These are phyloP conservation scores for Psammodynastes pulverulentus DNA, from an alignment of 2,113 vertebrate species.

Conservation along the genomic window DNA sequence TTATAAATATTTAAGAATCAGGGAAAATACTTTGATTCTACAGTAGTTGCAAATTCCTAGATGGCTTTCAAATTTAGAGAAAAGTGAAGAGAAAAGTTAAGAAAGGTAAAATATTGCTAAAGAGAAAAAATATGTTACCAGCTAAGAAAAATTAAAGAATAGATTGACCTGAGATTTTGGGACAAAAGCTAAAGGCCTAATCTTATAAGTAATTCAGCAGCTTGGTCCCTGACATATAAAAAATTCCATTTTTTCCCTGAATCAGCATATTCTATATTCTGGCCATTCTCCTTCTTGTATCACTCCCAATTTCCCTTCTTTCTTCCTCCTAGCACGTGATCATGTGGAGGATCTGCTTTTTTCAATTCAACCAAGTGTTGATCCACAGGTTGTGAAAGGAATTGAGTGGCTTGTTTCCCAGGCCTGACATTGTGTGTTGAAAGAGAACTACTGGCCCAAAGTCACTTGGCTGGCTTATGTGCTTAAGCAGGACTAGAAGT, in stretches of 20 bases:
- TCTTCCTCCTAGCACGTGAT: background rate
- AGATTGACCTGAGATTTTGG: background rate
- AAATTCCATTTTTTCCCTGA: background rate
- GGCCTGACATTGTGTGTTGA: no score
- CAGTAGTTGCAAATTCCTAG: background rate
- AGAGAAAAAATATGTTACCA: background rate
- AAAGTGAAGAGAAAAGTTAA: background rate
- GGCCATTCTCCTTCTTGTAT: background rate
- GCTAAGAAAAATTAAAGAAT: background rate
- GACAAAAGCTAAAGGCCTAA: background rate
- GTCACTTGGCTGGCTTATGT: no score
- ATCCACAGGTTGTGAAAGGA: background rate
- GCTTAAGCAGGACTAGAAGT: no score
- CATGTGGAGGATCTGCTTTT: background rate
- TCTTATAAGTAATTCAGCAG: background rate
- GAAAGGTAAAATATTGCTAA: background rate
- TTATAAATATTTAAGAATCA: background rate
- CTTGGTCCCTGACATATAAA: background rate
- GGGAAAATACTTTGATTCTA: background rate
- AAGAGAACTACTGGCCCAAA: no score
- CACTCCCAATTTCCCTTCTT: background rate
- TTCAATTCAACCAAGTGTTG: background rate
- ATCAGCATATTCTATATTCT: background rate
- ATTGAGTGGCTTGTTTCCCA: background rate
- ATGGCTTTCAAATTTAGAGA: background rate